Base-by-base conservation (phyloP, 2,113 vertebrate species). In the Formicarius rufipectus region DNA sequence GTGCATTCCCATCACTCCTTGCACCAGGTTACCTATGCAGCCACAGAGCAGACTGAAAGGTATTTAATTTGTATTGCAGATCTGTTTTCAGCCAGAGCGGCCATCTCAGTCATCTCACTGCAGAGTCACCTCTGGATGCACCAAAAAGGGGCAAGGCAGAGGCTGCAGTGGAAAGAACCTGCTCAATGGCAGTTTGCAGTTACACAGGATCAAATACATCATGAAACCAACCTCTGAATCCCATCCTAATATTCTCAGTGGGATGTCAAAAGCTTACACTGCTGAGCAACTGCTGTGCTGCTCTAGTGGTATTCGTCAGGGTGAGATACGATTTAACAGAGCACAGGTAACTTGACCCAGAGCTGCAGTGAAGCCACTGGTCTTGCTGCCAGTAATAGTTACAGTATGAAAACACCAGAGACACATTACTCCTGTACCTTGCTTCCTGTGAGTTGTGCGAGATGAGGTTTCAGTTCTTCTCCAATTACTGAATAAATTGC, bases 401-500 rank as follows among this genome's bases (percentile, higher is more conserved):
- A 31, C 49, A 59, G 27, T 33, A 35, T 2, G 16, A 39, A 28
- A 77, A 67, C 42, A 64, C 22, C 53, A 45, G 74, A 47, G 15
- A 74, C 10, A 6, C 25, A 16, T 50, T 52, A 63, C 33, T 80
- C 49, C 49, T 81, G 39, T 98, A 99, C 99, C 99, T 99, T 99
- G 98, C 99, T 99, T 97, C 99, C 99, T 0, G 99, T 99, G 81
- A 99, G 99, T 84, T 99, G 99, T 80, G 99, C 98, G 27, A 99
- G 98, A 97, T 99, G 99, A 74, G 99, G 99, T 96, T 99, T 99
- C 95, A 99, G 97, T 91, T 99, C 99, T 98, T 99, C 99, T 94
- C 99, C 99, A 19, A 99, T 99, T 94, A 99, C 99, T 28, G 99
- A 98, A 97, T 99, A 99, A 96, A 99, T 98, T 50, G 99, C 99